Conservation (phyloP, 2,888 invertebrate genomes). For the Busseola fusca region DNA sequence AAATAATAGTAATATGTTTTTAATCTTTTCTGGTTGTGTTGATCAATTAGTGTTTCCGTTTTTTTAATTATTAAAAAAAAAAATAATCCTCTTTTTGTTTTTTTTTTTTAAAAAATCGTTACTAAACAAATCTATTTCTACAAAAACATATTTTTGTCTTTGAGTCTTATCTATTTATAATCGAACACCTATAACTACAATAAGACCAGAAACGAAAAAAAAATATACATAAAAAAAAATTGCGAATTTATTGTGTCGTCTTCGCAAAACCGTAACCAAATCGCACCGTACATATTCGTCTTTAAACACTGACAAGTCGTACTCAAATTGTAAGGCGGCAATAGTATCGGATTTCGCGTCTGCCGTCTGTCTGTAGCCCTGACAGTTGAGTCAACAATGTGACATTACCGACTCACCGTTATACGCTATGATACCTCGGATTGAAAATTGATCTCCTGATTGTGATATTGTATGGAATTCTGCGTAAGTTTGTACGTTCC, state of each 20-base stretch:
- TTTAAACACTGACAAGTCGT: slow-evolving; percentile 37
- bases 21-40: too few species aligned
- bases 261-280: not conserved
- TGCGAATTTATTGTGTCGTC: not conserved
- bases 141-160: not conserved
- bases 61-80: not conserved
- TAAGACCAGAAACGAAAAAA: not conserved
- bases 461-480: slow-evolving; percentile 17
- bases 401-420: slow-evolving; percentile 54
- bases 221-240: not conserved
- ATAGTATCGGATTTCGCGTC: slow-evolving; percentile 51
- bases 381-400: slow-evolving; percentile 53
- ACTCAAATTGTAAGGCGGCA: slow-evolving; percentile 23
- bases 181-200: not conserved
- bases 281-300: not conserved
- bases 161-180: too few species aligned
- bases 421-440: slow-evolving; percentile 31
- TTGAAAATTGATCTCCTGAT: slow-evolving; percentile 42
- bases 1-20: too few species aligned
- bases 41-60: too few species aligned
- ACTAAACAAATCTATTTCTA: not conserved
- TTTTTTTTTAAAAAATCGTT: not conserved
- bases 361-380: slow-evolving; percentile 53
- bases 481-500: slow-evolving; percentile 10
- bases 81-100: too few species aligned